These are phyloP conservation scores for Scalopus aquaticus DNA, from an alignment of 2,113 vertebrate species.

Conservation along the genomic window DNA sequence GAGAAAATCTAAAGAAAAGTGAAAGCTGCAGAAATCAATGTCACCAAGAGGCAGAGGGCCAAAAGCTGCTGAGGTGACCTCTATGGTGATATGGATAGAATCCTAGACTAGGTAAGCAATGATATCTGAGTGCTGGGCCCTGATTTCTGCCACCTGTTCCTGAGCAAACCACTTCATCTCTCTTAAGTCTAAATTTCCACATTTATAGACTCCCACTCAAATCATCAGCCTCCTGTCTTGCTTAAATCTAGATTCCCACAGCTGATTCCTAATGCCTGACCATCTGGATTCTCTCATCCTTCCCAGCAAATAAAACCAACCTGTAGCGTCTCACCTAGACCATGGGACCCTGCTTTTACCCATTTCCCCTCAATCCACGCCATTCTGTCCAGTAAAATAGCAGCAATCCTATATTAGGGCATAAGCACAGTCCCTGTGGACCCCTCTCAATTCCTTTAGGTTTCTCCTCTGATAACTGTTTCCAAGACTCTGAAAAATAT, in stretches of 20 bases:
- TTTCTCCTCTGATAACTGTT: neutral
- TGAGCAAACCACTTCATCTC: neutral
- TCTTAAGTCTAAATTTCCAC: neutral
- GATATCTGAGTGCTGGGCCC: neutral
- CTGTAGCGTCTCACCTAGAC: neutral
- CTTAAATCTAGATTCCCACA: neutral
- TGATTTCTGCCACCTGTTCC: neutral
- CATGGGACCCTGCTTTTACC: neutral
- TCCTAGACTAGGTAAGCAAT: neutral
- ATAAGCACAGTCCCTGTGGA: neutral
- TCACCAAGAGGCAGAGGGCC: neutral
- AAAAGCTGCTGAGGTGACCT: neutral
- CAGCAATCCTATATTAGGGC: neutral
- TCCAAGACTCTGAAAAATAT: neutral
- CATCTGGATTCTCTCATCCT: neutral
- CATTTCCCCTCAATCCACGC: neutral
- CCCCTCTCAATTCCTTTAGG: neutral
- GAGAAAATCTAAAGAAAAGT: neutral
- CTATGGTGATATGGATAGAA: no score
- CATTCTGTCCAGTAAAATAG: neutral
- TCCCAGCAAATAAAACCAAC: neutral
- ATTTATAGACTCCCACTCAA: neutral
- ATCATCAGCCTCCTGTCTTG: neutral
- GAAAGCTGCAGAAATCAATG: neutral
- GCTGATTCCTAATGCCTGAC: neutral